Evolutionary conservation across 2,797 vertebrate species (phyloP).

Genomic region (Melanotaenia trifasciata): DNA sequence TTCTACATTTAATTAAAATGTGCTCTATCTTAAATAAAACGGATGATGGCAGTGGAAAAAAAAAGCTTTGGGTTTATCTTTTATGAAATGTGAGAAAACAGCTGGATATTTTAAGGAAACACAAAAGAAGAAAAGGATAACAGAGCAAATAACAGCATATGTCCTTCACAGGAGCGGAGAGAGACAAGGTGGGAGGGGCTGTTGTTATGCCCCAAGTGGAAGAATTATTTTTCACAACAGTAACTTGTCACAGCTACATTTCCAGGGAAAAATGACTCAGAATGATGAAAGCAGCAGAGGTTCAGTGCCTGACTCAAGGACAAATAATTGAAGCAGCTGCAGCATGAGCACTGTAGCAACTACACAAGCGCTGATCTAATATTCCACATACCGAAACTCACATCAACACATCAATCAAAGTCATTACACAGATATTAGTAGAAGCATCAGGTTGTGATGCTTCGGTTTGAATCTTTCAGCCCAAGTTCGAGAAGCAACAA

Average conservation of each 20-base stretch:
- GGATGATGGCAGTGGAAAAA: not conserved
- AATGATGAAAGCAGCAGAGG: not conserved
- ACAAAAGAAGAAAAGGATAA: not conserved
- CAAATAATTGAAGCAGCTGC: slow-evolving; percentile 4
- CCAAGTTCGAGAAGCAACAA: not conserved
- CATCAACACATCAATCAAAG: not conserved
- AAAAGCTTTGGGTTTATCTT: not conserved
- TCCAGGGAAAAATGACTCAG: slow-evolving; percentile 5
- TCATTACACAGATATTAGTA: not conserved
- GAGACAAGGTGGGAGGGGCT: not conserved
- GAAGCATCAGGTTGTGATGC: not conserved
- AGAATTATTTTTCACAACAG: slow-evolving; percentile 1
- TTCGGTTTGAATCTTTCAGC: not conserved
- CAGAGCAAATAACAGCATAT: not conserved
- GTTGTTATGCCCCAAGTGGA: not conserved
- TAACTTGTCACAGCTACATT: slow-evolving; percentile 4
- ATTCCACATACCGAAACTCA: not conserved
- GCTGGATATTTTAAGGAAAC: not conserved
- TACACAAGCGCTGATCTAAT: not conserved
- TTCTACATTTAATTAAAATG: not conserved
- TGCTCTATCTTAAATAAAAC: not conserved
- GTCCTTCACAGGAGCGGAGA: slow-evolving; percentile 16
- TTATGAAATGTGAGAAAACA: not conserved
- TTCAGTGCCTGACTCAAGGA: slow-evolving; percentile 10
- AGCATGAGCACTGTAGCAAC: not conserved